Base-by-base conservation (phyloP, 2,888 invertebrate species). In the Archips crataeganus region DNA sequence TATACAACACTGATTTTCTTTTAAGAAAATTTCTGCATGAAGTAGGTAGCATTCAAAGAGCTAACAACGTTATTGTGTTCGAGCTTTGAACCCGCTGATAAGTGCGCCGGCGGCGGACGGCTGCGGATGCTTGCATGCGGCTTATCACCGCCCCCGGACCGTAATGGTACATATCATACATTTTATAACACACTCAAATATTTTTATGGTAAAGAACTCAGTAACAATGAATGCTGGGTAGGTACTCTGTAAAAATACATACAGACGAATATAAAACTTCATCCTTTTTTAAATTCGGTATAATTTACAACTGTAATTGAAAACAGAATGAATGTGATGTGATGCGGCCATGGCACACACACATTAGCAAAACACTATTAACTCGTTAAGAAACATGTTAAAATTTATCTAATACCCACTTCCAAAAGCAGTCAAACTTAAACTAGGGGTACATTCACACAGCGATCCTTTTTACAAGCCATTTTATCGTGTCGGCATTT, bases 21-120 rank as follows among this genome's bases (percentile, higher is more conserved):
- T 13, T 6, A 34, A 67, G 42, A 45, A 57, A 32, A 47, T 47
- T 9, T 67, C n/a, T 47, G 59, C 10, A 49, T 65, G 59, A 71
- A 59, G 45, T 59, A 59, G 57, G 45, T 54, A 63, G 54, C 34
- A 49, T 54, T 47, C 45, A 47, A 65, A 64, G 51, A 67, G 51
- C 80, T 80, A 83, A 79, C 81, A 80, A 83, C 79, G 79, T 80
- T 80, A 84, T 88, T 88, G 87, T 90, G 83, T 86, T 82, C 80
- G 87, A 86, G 90, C 91, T 91, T 91, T 91, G 90, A 87, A 90
- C 91, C 85, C 85, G 71, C 75, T 90, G 90, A 91, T 92, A 91
- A 90, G 90, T 87, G 82, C 77, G 83, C 83, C 78, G 81, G 79
- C 79, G 79, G 82, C 80, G 79, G 82, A 80, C 80, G 79, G 79